A percentile compares a stretch with the other conserved stretches of the same genome.
phyloP scores from a whole-genome alignment of 2,113 vertebrate genomes.

The Cyprinus carpio region DNA sequence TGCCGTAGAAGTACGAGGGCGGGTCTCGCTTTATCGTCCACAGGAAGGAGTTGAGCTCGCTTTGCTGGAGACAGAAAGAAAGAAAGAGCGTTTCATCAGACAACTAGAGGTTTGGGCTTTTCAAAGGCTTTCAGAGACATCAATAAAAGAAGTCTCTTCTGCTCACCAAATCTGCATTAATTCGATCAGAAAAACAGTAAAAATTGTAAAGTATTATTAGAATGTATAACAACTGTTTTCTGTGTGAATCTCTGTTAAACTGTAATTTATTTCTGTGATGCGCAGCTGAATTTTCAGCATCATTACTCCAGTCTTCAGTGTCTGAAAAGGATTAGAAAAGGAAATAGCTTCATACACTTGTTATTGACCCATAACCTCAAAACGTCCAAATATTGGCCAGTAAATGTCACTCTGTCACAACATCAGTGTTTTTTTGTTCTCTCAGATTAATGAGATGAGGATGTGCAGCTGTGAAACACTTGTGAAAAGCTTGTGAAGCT shows the following conservation, averaged over 20 bases:
- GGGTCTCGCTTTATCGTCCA: slow-evolving; percentile 89
- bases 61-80: slow-evolving; percentile 77
- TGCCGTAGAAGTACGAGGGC: slow-evolving; percentile 88
- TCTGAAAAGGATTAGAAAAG: too few species aligned
- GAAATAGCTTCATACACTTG: too few species aligned
- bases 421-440: background rate
- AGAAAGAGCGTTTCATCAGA: background rate
- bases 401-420: background rate
- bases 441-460: background rate
- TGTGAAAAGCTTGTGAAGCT: background rate
- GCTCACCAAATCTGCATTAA: too few species aligned
- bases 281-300: too few species aligned
- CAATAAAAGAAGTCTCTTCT: too few species aligned
- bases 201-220: too few species aligned
- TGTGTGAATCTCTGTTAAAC: too few species aligned
- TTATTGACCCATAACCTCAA: background rate
- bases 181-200: too few species aligned
- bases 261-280: too few species aligned
- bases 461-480: background rate
- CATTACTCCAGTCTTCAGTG: too few species aligned
- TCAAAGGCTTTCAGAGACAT: background rate
- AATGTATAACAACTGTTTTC: too few species aligned
- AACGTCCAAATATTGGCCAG: background rate
- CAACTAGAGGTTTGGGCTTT: too few species aligned
- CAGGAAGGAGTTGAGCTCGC: slow-evolving; percentile 86